These are phyloP conservation scores for Pantelozetes paolii DNA, from an alignment of 2,888 invertebrate genomes.

Conservation along the genomic window DNA sequence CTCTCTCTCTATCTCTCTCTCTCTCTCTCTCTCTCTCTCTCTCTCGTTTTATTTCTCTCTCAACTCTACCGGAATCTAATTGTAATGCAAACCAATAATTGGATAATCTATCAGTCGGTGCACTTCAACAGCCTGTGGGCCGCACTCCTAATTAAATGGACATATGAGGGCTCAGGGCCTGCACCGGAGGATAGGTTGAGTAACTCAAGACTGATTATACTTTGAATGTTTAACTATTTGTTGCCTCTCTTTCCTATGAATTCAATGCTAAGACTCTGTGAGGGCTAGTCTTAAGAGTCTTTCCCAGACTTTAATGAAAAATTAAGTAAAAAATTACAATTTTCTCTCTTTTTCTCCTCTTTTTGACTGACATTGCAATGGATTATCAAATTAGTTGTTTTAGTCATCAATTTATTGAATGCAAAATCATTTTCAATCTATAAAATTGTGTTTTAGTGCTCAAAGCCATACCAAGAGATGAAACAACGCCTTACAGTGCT, in stretches of 20 bases:
- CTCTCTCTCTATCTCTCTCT: no score
- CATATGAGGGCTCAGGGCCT: slow-evolving; percentile 12
- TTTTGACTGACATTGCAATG: slow-evolving; percentile 31
- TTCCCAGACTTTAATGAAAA: slow-evolving; percentile 23
- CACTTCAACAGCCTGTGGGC: slow-evolving; percentile 30
- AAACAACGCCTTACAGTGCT: slow-evolving; percentile 26
- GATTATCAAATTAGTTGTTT: slow-evolving; percentile 34
- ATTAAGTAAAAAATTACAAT: slow-evolving; percentile 24
- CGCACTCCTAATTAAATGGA: slow-evolving; percentile 29
- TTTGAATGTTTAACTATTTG: background rate
- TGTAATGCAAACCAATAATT: slow-evolving; percentile 34
- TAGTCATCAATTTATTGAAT: slow-evolving; percentile 15
- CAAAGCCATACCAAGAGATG: background rate
- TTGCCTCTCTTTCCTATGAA: background rate
- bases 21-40: no score
- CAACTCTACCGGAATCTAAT: slow-evolving; percentile 31
- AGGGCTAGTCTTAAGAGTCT: background rate
- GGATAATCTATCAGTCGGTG: slow-evolving; percentile 36
- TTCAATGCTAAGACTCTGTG: background rate
- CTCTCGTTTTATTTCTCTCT: background rate
- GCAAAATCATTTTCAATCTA: background rate
- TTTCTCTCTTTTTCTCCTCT: background rate
- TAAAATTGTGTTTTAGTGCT: background rate
- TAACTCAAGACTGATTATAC: slow-evolving; percentile 15
- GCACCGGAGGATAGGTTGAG: background rate